Evolutionary conservation across 2,888 invertebrate genomes (phyloP), one percentile per base, ranked within the genome.

Genomic region (Heliconius sara): DNA sequence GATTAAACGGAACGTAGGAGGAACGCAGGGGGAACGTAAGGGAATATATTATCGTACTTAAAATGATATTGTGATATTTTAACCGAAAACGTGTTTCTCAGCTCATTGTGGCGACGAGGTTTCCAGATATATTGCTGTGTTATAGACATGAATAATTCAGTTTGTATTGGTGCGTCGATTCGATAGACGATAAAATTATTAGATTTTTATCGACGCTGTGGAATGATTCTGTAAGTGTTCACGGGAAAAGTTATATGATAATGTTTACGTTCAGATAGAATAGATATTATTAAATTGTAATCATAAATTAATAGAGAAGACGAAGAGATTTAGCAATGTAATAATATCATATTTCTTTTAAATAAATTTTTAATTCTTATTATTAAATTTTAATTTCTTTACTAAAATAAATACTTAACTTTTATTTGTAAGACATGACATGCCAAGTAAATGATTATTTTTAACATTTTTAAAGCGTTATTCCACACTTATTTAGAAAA

Each of bases 151-250:
- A 82, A 82, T 82, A 80, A 80, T 80, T 82, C 80, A 80, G 77
- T 76, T 63, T 75, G 80, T 80, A 73, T 79, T 80, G 78, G 80
- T 80, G 76, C 80, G 79, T 79, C 79, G 76, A 81, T 82, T 77
- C 76, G 80, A 82, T 80, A 77, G 78, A 78, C 81, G 81, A 80
- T 80, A 80, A 78, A 80, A 82, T 82, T 82, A 78, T 80, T 82
- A 79, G 80, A 79, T 80, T 80, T 82, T 81, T 81, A 81, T 81
- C 77, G 75, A 52, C 60, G 78, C 75, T 71, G 77, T 47, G 72
- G 76, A 76, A 71, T 75, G 67, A 79, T 81, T 77, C 66, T 79
- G 79, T 81, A 81, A 79, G 77, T 80, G 73, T 81, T 68, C 66
- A 47, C 19, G 34, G 66, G 77, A 25, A 34, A 77, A 77, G 66